Evolutionary conservation across 2,888 invertebrate species (phyloP).

Genomic region (Ichneumon xanthorius): DNA sequence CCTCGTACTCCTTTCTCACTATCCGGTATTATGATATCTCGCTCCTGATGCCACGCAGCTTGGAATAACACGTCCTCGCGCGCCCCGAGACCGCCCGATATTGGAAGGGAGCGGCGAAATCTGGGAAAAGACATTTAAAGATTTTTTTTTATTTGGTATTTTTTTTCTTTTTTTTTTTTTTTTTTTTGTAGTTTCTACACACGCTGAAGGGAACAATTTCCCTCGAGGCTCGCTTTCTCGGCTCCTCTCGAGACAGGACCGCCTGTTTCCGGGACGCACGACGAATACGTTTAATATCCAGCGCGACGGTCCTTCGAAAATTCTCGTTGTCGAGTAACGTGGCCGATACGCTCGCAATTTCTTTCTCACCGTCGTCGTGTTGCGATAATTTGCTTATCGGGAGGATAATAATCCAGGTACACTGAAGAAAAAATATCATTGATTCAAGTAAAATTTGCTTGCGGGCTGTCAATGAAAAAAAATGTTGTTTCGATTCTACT

Average conservation of each 20-base stretch:
- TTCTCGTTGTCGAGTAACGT: conserved; percentile 21
- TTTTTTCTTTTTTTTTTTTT: conserved; percentile 2
- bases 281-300: conserved; percentile 77
- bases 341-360: neutral
- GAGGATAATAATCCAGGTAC: neutral
- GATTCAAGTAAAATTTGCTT: no score
- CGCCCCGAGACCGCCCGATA: conserved; percentile 68
- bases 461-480: no score
- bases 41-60: conserved; percentile 37
- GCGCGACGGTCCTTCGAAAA: conserved; percentile 49
- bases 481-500: no score
- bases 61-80: conserved; percentile 43
- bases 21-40: conserved; percentile 49
- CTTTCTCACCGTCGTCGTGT: neutral
- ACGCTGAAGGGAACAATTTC: conserved; percentile 19
- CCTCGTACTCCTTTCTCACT: neutral
- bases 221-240: neutral
- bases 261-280: conserved; percentile 68
- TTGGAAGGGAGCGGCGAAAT: conserved; percentile 75
- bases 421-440: no score
- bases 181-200: conserved; percentile 16
- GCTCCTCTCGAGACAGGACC: neutral
- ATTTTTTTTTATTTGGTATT: conserved; percentile 6
- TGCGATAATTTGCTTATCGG: neutral
- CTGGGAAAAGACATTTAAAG: conserved; percentile 56